Conservation (phyloP, 2,888 invertebrate genomes). For the Euclidia mi region DNA sequence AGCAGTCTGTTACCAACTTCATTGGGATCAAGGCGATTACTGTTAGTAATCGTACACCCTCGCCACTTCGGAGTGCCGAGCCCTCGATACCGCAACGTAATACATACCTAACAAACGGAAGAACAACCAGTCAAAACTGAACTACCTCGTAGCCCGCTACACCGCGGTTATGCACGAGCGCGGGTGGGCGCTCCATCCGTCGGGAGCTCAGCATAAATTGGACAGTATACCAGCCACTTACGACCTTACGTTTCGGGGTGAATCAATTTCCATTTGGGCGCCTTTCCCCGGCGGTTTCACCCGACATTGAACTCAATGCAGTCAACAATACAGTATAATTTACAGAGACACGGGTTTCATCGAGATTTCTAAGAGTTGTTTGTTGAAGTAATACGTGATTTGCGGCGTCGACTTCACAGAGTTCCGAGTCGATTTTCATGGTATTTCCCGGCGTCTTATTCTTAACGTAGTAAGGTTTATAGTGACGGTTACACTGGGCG, state of each 20-base stretch:
- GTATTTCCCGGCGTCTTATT: constrained; percentile 54
- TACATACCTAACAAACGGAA: constrained; percentile 65
- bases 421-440: constrained; percentile 65
- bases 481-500: constrained; percentile 50
- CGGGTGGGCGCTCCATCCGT: constrained; percentile 67
- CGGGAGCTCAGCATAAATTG: constrained; percentile 43
- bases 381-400: constrained; percentile 86
- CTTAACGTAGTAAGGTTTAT: constrained; percentile 58
- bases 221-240: constrained; percentile 59
- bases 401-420: constrained; percentile 72
- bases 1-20: constrained; percentile 83
- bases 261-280: constrained; percentile 85
- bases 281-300: constrained; percentile 59
- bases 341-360: constrained; percentile 65
- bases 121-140: constrained; percentile 62
- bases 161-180: constrained; percentile 44
- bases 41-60: constrained; percentile 83
- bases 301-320: constrained; percentile 62
- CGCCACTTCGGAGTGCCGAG: constrained; percentile 74
- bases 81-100: constrained; percentile 68
- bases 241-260: constrained; percentile 79
- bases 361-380: constrained; percentile 76
- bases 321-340: constrained; percentile 75
- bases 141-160: constrained; percentile 57
- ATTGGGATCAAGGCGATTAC: constrained; percentile 87